Evolutionary conservation across 2,888 invertebrate species (phyloP), one percentile per base, ranked within the genome.

Genomic region (Camptogramma bilineatum): DNA sequence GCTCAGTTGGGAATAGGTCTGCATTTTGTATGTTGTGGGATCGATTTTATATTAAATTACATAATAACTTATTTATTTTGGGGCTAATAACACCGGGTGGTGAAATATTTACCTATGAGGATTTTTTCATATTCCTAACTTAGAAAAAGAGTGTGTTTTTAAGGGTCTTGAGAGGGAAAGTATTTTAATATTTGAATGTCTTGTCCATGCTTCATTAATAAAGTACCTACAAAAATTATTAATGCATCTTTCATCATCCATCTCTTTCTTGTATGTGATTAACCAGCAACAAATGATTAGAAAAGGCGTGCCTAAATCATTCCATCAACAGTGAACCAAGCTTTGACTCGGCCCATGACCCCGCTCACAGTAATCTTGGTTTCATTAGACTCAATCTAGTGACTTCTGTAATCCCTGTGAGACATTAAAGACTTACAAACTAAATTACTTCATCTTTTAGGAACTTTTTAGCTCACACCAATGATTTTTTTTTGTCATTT

Each of bases 361-460:
- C 87, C 83, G 60, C 87, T 85, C 85, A 71, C 78, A 86, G 86
- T 78, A 88, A 88, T 88, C 87, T 88, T 88, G 85, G 73, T 87
- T 87, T 70, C 81, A 60, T 62, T 83, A 83, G 84, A 44, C 56
- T 69, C 51, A 48, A 84, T 86, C 82, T 86, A 82, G 64, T 75
- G 77, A 64, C 63, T 86, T 85, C 85, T 86, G 88, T 88, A 88
- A 88, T 81, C 56, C 66, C 84, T 83, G 73, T 81, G 86, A 85
- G 87, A 88, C 74, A 88, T 39, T 39, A 17, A 54, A 78, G 79
- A 80, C 71, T 53, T 2, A 46, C 8, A 18, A 80, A 79, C 69
- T 69, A 81, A 85, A 81, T 75, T 83, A 70, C 78, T 78, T 69
- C 81, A 84, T 82, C 76, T 46, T 31, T 9, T 42, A 7, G 7